These are phyloP conservation scores for Leptoteleia sp. DNA, from an alignment of 1,140 invertebrate species.

Conservation along the genomic window DNA sequence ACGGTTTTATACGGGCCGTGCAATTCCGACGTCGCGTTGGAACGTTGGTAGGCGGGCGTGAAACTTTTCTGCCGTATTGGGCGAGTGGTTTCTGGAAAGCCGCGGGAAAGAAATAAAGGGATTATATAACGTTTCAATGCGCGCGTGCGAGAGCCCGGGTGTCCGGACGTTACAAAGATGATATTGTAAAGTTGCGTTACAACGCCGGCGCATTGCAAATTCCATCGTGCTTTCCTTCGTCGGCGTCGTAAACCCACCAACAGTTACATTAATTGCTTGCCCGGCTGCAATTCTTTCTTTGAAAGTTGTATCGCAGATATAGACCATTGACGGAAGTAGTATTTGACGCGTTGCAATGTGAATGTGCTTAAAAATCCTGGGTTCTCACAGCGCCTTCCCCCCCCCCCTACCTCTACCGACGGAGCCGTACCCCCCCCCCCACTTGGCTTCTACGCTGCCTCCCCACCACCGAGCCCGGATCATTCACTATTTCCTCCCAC, in stretches of 20 bases:
- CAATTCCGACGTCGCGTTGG: not conserved
- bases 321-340: constrained; percentile 54
- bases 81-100: no score
- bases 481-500: constrained; percentile 79
- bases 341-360: constrained; percentile 48
- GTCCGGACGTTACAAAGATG: no score
- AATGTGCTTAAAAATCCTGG: constrained; percentile 55
- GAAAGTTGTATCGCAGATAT: constrained; percentile 39
- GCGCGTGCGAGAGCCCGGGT: no score
- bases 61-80: no score
- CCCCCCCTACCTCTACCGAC: constrained; percentile 6
- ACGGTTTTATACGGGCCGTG: not conserved
- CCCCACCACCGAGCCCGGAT: constrained; percentile 71
- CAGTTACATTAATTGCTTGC: constrained; percentile 33
- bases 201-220: no score
- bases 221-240: not conserved
- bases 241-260: not conserved
- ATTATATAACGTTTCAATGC: no score
- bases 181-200: no score
- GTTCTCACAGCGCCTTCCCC: constrained; percentile 45
- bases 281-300: constrained; percentile 33
- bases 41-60: no score
- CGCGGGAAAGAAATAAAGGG: no score
- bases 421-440: constrained; percentile 4
- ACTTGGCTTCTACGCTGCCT: constrained; percentile 20